Base-by-base conservation (phyloP, 2,797 vertebrate genomes). In the Hippocampus kuda region DNA sequence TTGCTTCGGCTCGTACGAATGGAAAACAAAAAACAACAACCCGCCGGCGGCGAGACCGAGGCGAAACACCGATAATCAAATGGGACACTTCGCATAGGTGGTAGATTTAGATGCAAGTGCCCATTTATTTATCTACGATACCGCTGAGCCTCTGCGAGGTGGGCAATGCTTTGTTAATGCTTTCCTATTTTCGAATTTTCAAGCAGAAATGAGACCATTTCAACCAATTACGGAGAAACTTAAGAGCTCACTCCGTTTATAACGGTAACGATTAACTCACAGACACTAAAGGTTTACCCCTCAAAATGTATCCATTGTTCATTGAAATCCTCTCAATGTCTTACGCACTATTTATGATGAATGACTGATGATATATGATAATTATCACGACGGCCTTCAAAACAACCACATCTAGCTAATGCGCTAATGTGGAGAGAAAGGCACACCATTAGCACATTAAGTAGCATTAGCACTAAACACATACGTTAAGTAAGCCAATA, bases 31-130 rank as follows among this genome's bases (percentile, higher is more conserved):
- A 67, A 70, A 74, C 69, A 51, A 73, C 42, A 59, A 75, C 73
- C 71, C 38, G 77, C 34, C 22, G 51, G 48, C 62, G 65, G 69
- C 34, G 68, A 72, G 62, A 76, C 0, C 5, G 20, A 75, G 11
- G 76, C 51, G 24, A 74, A 70, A 68, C 67, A 71, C 75, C 67
- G 68, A 70, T 64, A 51, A 74, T 67, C 27, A 62, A 75, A n/a
- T 22, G 2, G 41, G 51, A 68, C 66, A 64, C 42, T 57, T 67
- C 56, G 38, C 61, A 67, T 53, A 61, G 38, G 6, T 69, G 13
- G 63, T 22, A 57, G 56, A 57, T 57, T 57, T 27, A 26, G 56
- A 26, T 26, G 12, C 56, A 12, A 62, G 41, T 1, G n/a, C 15
- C 63, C 63, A 46, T 46, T 22, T 16, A 48, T 65, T 15, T 41